phyloP scores from a whole-genome alignment of 2,888 invertebrate genomes.

The Nudaria mundana region DNA sequence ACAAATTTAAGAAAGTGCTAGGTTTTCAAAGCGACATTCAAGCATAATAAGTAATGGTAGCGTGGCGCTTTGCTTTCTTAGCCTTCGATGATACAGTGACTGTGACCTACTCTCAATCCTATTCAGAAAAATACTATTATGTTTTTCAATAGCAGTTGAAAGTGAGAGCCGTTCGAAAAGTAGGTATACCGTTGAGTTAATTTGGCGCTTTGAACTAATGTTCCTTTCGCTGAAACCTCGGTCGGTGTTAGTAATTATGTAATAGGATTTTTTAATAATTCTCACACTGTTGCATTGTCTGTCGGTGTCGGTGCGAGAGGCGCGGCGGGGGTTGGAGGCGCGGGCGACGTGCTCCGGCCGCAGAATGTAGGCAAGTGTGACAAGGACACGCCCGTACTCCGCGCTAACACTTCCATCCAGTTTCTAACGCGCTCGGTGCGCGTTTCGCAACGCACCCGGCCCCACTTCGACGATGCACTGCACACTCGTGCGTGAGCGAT shows the following conservation, averaged over 20 bases:
- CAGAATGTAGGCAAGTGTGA: constrained; percentile 81
- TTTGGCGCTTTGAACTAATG: constrained; percentile 7
- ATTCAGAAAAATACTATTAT: constrained; percentile 2
- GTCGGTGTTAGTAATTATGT: constrained; percentile 37
- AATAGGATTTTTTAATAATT: constrained; percentile 62
- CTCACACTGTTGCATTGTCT: constrained; percentile 71
- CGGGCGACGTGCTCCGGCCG: constrained; percentile 63
- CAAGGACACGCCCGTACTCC: constrained; percentile 80
- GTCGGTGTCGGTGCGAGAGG: constrained; percentile 60
- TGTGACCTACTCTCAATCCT: constrained; percentile 5
- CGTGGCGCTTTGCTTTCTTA: constrained; percentile 17
- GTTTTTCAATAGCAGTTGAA: constrained; percentile 14
- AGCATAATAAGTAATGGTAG: constrained; percentile 12
- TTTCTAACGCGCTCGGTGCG: constrained; percentile 76
- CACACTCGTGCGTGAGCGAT: constrained; percentile 49
- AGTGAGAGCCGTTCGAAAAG: constrained; percentile 19
- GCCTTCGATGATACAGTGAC: constrained; percentile 1
- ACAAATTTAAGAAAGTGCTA: constrained; percentile 32
- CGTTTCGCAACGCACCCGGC: constrained; percentile 69
- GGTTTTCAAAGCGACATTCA: constrained; percentile 14
- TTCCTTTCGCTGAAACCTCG: constrained; percentile 12
- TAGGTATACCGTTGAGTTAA: constrained; percentile 12
- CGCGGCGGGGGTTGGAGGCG: constrained; percentile 48
- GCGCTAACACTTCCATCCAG: constrained; percentile 79
- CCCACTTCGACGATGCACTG: constrained; percentile 65